Percentiles rank a stretch among this genome's conserved stretches.
These are phyloP conservation scores for Rhaphigaster nebulosa DNA, from an alignment of 2,888 invertebrate genomes.

Conservation along the genomic window DNA sequence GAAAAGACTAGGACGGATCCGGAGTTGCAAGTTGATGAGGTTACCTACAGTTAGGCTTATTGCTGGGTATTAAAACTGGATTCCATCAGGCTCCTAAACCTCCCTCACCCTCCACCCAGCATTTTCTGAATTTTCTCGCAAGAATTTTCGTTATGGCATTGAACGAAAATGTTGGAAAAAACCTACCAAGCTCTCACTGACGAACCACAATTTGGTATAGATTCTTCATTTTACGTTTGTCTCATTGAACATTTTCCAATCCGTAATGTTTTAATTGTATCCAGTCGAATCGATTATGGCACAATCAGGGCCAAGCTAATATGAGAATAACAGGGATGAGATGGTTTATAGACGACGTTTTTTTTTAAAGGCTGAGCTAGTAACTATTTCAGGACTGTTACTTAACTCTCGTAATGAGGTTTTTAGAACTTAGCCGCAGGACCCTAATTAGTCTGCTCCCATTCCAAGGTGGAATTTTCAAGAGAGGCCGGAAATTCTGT, in stretches of 20 bases:
- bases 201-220: background rate
- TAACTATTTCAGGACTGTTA: background rate
- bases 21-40: background rate
- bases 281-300: no score
- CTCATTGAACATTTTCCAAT: no score
- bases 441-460: background rate
- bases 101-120: background rate
- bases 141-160: constrained; percentile 2
- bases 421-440: background rate
- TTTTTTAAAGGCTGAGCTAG: background rate
- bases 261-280: no score
- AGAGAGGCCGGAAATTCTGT: no score
- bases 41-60: background rate
- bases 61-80: constrained; percentile 14
- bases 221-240: no score
- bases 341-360: no score
- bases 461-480: no score
- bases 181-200: background rate
- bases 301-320: no score
- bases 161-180: background rate
- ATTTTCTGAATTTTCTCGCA: background rate
- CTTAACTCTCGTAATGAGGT: background rate
- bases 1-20: background rate
- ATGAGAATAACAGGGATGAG: no score
- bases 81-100: background rate